These are phyloP conservation scores for Diglossa brunneiventris DNA, from an alignment of 2,113 vertebrate genomes.

Conservation along the genomic window DNA sequence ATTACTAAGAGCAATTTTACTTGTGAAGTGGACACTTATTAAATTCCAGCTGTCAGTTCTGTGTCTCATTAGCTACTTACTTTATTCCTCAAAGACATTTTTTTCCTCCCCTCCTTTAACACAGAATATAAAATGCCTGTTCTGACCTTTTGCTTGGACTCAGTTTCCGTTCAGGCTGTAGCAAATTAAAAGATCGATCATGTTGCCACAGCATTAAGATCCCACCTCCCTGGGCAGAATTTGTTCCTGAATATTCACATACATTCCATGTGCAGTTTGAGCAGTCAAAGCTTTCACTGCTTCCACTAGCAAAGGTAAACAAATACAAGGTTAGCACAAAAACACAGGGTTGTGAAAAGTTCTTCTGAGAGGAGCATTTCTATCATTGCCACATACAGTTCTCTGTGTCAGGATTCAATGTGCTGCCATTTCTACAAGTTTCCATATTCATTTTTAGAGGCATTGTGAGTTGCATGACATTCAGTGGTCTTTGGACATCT, in stretches of 20 bases:
- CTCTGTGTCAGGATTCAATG: neutral
- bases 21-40: slow-evolving; percentile 56
- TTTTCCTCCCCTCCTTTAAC: slow-evolving; percentile 43
- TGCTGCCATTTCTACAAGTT: neutral
- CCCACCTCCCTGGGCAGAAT: neutral
- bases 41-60: slow-evolving; percentile 67
- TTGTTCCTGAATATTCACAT: neutral
- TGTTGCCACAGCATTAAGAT: slow-evolving; percentile 15
- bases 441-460: neutral
- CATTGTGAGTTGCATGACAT: neutral
- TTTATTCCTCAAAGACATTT: slow-evolving; percentile 73
- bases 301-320: neutral
- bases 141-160: slow-evolving; percentile 69
- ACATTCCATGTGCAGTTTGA: neutral
- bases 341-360: neutral
- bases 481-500: neutral
- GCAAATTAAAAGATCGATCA: slow-evolving; percentile 47
- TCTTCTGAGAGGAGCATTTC: neutral
- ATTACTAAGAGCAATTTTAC: slow-evolving; percentile 56
- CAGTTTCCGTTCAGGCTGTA: slow-evolving; percentile 67
- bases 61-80: slow-evolving; percentile 70
- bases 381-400: neutral
- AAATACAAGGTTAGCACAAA: neutral
- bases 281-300: neutral
- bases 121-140: slow-evolving; percentile 66